A percentile compares a stretch with the other conserved stretches of the same genome.
phyloP scores from a whole-genome alignment of 2,113 vertebrate genomes.

The Tiliqua scincoides region DNA sequence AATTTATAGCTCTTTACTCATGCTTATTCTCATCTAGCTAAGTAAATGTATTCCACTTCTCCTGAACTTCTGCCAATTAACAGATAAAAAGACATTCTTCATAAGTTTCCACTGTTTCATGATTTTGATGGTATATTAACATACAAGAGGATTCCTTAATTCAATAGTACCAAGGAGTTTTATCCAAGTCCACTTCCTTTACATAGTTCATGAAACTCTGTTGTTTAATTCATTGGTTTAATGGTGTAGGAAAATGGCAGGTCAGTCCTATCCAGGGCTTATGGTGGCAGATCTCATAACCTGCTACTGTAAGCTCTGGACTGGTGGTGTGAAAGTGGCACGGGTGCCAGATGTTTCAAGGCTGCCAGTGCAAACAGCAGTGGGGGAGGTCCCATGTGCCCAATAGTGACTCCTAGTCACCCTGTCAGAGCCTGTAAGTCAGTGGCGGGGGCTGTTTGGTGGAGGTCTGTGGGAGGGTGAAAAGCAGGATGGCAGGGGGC shows the following conservation, averaged over 20 bases:
- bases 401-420: no score
- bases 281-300: no score
- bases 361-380: no score
- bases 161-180: conserved; percentile 18
- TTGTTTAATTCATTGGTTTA: neutral
- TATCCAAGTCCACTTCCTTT: conserved; percentile 8
- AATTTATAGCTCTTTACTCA: conserved; percentile 3
- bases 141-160: conserved; percentile 12
- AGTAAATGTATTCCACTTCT: conserved; percentile 30
- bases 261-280: no score
- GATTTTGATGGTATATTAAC: conserved; percentile 23
- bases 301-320: no score
- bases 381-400: no score
- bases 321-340: no score
- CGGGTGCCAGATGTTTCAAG: no score
- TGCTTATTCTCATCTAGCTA: conserved; percentile 3
- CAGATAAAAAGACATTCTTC: conserved; percentile 22
- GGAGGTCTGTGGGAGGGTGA: no score
- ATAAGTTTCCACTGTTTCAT: conserved; percentile 22
- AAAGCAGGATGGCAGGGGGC: no score
- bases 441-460: no score
- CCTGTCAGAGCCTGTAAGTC: no score
- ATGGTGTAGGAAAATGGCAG: conserved; percentile 26
- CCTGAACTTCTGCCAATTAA: conserved; percentile 28
- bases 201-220: neutral